These are phyloP conservation scores for Formicarius rufipectus DNA, from an alignment of 2,113 vertebrate species.

Conservation along the genomic window DNA sequence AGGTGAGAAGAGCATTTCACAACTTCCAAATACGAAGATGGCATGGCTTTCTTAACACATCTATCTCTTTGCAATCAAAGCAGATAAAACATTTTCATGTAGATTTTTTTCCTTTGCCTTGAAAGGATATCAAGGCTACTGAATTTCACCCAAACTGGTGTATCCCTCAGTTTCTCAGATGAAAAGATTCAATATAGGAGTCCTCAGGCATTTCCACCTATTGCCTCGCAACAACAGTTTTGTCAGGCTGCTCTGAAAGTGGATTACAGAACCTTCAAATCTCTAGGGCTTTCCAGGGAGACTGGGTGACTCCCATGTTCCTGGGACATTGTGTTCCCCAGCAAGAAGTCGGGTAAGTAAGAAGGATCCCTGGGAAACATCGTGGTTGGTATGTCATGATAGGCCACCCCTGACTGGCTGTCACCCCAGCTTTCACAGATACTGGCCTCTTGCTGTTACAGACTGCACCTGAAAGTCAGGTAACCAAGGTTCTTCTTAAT, in stretches of 20 bases:
- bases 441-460: background rate
- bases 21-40: background rate
- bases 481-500: background rate
- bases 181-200: background rate
- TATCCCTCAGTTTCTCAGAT: background rate
- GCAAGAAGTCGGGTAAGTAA: background rate
- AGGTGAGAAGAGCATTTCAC: background rate
- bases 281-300: background rate
- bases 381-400: background rate
- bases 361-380: background rate
- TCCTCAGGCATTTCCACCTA: background rate
- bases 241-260: background rate
- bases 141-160: background rate
- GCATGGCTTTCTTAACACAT: background rate
- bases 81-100: background rate
- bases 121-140: background rate
- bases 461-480: background rate
- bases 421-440: background rate
- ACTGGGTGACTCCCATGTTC: background rate
- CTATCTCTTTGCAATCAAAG: background rate
- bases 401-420: background rate
- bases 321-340: background rate
- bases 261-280: background rate
- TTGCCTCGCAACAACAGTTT: background rate
- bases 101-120: background rate